Conservation (phyloP, 2,113 vertebrate species). For the Calyptomena viridis region DNA sequence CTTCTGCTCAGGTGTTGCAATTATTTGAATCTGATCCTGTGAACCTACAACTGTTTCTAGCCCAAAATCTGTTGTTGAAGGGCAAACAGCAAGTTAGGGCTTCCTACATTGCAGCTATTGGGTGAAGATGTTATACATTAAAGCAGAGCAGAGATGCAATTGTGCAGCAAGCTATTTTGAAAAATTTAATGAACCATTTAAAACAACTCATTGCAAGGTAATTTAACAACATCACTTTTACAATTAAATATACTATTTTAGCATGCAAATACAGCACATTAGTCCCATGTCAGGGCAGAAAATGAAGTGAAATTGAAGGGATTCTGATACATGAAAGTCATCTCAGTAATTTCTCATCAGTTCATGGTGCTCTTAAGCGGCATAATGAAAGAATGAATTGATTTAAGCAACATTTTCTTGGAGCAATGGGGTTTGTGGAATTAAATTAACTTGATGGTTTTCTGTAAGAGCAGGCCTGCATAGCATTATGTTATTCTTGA, state of each 20-base stretch:
- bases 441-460: conserved; percentile 76
- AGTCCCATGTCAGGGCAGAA: conserved; percentile 70
- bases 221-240: conserved; percentile 74
- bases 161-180: conserved; percentile 62
- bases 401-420: conserved; percentile 75
- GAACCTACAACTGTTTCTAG: not conserved
- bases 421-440: conserved; percentile 73
- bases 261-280: conserved; percentile 71
- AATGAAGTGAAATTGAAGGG: conserved; percentile 70
- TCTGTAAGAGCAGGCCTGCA: conserved; percentile 63
- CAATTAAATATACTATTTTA: conserved; percentile 76
- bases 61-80: not conserved
- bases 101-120: conserved; percentile 1
- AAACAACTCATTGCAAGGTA: conserved; percentile 78
- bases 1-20: not conserved
- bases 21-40: not conserved
- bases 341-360: conserved; percentile 72
- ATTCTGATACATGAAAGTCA: conserved; percentile 70
- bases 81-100: not conserved
- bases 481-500: conserved; percentile 67
- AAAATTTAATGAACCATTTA: conserved; percentile 74
- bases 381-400: conserved; percentile 78
- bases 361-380: conserved; percentile 58
- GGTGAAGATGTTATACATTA: conserved; percentile 57
- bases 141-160: conserved; percentile 56